Percentiles rank a stretch among this genome's conserved stretches.
Evolutionary conservation across 2,113 vertebrate genomes (phyloP).

Genomic region (Papio anubis): DNA sequence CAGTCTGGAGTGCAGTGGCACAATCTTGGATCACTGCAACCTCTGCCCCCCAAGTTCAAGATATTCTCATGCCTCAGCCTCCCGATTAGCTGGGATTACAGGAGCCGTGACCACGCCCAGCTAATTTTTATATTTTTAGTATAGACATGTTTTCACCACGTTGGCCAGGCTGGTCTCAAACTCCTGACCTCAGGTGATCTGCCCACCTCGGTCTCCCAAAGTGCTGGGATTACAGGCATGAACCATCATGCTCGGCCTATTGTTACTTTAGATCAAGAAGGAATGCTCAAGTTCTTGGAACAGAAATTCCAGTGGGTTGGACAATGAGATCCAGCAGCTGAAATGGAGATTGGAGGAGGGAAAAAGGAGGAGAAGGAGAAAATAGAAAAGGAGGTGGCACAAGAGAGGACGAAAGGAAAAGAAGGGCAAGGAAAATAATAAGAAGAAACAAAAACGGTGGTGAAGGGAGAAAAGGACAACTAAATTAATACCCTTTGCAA

Average conservation of each 20-base stretch:
- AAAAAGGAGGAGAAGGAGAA: neutral
- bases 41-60: no score
- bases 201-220: no score
- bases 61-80: no score
- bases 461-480: neutral
- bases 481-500: neutral
- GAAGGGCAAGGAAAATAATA: neutral
- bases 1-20: no score
- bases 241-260: neutral
- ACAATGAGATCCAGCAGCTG: neutral
- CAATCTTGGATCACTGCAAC: no score
- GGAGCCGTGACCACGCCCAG: no score
- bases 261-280: constrained; percentile 13
- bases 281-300: constrained; percentile 7
- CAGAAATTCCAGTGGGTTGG: neutral
- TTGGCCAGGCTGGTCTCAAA: no score
- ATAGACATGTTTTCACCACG: no score
- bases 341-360: neutral
- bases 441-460: neutral
- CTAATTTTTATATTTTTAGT: no score
- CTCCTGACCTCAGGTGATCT: no score
- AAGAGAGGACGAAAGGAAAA: neutral
- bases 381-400: neutral
- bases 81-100: no score
- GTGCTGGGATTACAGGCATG: no score